phyloP scores from a whole-genome alignment of 2,113 vertebrate species.

The Mugil cephalus region DNA sequence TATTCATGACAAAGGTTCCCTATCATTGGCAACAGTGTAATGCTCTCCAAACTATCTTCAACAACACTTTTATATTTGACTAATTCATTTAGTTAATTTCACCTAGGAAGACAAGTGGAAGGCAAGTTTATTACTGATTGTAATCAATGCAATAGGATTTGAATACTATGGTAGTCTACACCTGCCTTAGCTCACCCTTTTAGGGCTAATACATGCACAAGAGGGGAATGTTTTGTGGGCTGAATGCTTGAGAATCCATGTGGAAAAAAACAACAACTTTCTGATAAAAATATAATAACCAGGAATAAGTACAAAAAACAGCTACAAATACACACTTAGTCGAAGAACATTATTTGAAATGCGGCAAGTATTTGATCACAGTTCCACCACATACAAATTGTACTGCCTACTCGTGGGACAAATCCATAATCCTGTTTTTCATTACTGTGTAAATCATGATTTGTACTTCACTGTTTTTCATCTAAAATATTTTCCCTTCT shows the following conservation, averaged over 20 bases:
- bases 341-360: conserved; percentile 25
- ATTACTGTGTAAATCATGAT: conserved; percentile 72
- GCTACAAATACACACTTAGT: neutral
- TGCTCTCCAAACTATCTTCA: too few relatives aligned
- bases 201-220: too few relatives aligned
- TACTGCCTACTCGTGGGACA: conserved; percentile 44
- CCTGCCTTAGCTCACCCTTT: too few relatives aligned
- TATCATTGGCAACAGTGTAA: too few relatives aligned
- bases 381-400: conserved; percentile 42
- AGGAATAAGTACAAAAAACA: neutral
- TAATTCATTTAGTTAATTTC: too few relatives aligned
- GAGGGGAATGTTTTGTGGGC: too few relatives aligned
- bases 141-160: too few relatives aligned
- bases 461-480: conserved; percentile 68
- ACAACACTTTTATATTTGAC: too few relatives aligned
- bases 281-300: conserved; percentile 3
- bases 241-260: neutral
- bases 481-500: conserved; percentile 44
- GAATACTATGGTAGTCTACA: too few relatives aligned
- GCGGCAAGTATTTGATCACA: conserved; percentile 21
- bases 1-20: too few relatives aligned
- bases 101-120: too few relatives aligned
- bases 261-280: conserved; percentile 12
- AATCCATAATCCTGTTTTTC: conserved; percentile 77
- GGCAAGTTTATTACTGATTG: too few relatives aligned